Base-by-base conservation (phyloP, 2,888 invertebrate genomes). In the Tetrapedia diversipes region DNA sequence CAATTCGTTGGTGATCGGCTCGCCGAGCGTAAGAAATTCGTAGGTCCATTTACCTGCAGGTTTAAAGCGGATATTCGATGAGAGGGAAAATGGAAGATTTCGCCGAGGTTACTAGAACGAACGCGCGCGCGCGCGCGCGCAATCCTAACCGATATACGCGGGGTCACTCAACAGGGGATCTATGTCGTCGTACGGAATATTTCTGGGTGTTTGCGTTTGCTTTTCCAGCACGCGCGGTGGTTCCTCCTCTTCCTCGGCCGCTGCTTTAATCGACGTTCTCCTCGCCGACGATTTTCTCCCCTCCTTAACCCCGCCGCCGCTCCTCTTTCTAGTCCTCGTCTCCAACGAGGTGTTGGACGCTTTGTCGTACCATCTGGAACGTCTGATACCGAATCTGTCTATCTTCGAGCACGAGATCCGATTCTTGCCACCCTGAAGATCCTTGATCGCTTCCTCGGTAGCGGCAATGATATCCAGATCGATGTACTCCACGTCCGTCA, bases 201-300 rank as follows among this genome's bases (percentile, higher is more conserved):
- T 91, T 87, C 92, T 93, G 27, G 95, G 94, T 16, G 95, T 95
- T 91, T 95, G 95, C 0, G 93, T 93, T 85, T 92, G 92, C 88
- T 94, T 94, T 24, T 87, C 86, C 8, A 7, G 22, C 1, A 19
- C 27, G 0, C 4, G 0, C 7, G 2, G 0, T 14, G 22, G 14
- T 1, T 51, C 45, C n/a, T 51, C 49, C 10, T n/a, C 16, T 2
- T 47, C 68, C 16, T n/a, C 56, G 22, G 0, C 45, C 2, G 14
- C 14, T 0, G 37, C 19, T 49, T 43, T 22, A 7, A 4, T 14
- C 43, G 11, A 7, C 10, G n/a, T n/a, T n/a, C n/a, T n/a, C n/a
- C n/a, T n/a, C n/a, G 10, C n/a, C 8, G 10, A 4, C 16, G 6
- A 27, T 14, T 32, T 22, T 3, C 8, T 24, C 6, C 10, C 61